phyloP scores from a whole-genome alignment of 2,888 invertebrate genomes.

The Drosophila koepferae region DNA sequence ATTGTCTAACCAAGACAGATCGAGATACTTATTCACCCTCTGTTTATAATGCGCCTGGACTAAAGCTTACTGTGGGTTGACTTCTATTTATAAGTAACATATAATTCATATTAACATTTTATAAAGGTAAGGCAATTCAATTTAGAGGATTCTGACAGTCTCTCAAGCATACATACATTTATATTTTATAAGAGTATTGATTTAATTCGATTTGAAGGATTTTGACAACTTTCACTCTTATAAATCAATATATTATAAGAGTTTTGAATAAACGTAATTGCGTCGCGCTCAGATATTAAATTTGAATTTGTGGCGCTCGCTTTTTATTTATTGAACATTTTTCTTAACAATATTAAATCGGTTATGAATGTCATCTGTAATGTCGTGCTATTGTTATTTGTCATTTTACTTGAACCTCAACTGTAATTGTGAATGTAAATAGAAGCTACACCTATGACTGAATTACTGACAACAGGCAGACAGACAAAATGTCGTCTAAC shows the following conservation, averaged over 20 bases:
- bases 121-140: not conserved
- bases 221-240: not conserved
- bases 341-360: slow-evolving; percentile 10
- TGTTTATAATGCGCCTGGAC: not conserved
- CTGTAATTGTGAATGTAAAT: slow-evolving; percentile 36
- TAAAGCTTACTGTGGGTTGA: not conserved
- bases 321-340: not conserved
- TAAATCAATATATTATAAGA: not conserved
- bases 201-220: not conserved
- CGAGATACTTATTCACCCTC: not conserved
- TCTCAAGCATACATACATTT: no score
- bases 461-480: slow-evolving; percentile 21
- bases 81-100: not conserved
- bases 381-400: slow-evolving; percentile 39
- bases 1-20: not conserved
- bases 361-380: slow-evolving; percentile 59
- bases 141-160: not conserved
- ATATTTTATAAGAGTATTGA: not conserved
- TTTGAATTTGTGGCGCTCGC: not conserved
- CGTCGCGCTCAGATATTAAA: not conserved
- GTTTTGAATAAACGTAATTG: not conserved
- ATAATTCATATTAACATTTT: not conserved
- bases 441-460: slow-evolving; percentile 27
- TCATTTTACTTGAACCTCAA: slow-evolving; percentile 22
- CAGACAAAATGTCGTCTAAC: not conserved